Evolutionary conservation across 2,797 vertebrate genomes (phyloP), one percentile per base, ranked within the genome.

Genomic region (Amblyraja radiata): DNA sequence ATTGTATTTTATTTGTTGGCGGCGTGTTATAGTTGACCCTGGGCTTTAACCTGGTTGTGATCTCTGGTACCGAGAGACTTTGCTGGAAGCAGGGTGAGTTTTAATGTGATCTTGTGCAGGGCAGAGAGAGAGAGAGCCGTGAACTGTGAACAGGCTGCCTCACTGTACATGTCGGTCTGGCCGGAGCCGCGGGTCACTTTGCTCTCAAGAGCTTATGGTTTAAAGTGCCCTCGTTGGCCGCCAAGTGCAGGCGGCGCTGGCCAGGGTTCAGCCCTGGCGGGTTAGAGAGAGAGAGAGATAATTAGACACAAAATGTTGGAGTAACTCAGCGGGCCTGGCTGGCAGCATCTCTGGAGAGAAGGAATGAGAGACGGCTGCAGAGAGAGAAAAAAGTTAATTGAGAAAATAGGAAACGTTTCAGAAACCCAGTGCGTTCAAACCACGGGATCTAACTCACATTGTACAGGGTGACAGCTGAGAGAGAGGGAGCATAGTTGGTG

Each of bases 401-500:
- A 68, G n/a, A 61, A n/a, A 14, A 4, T 74, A 4, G 83, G 39
- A 28, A 84, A 88, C 18, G 84, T 36, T 88, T 68, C 2, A 68
- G 54, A 54, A 28, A 18, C 63, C 83, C 83, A 86, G 46, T 21
- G 6, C 78, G 46, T 46, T 39, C 7, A 46, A 81, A 28, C 32
- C 68, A 68, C 63, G 61, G 18, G 84, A 68, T 68, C 84, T 8
- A 8, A n/a, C 7, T 32, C 63, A 88, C 65, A 68, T 68, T 68
- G 90, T 91, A 28, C 32, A 36, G 71, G 68, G 65, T 92, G 90
- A 76, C 90, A 92, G 90, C 90, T 92, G 90, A 92, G 90, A 58
- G 90, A 58, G 90, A 46, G 23, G 32, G 14, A 46, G 90, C 74
- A 88, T 88, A 32, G 61, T 68, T 88, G 18, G 63, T 88, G 84